These are phyloP conservation scores for Eleginops maclovinus DNA, from an alignment of 2,113 vertebrate species.

Conservation along the genomic window DNA sequence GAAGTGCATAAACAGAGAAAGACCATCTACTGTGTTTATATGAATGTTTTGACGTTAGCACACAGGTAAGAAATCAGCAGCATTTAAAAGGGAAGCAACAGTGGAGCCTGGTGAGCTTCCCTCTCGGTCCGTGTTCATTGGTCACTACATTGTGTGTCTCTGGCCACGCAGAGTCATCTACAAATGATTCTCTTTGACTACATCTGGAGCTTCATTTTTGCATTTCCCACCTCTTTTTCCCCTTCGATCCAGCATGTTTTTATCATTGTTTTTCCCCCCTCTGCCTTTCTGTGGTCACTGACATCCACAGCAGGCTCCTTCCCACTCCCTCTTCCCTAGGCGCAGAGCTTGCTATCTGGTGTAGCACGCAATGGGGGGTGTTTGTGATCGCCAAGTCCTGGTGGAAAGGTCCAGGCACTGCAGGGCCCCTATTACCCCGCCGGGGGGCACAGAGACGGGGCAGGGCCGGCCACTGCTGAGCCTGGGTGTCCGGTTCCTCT, in stretches of 20 bases:
- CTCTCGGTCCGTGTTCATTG: constrained; percentile 15
- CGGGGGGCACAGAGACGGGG: constrained; percentile 76
- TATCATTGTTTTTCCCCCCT: constrained; percentile 17
- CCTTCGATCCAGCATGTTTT: constrained; percentile 56
- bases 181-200: constrained; percentile 42
- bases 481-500: constrained; percentile 79
- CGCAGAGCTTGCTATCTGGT: constrained; percentile 69
- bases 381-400: constrained; percentile 62
- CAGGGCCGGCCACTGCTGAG: constrained; percentile 73
- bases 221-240: constrained; percentile 14
- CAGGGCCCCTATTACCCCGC: constrained; percentile 72
- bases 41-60: constrained; percentile 29
- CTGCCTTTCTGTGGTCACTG: constrained; percentile 69
- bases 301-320: constrained; percentile 77
- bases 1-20: not conserved
- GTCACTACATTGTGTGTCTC: constrained; percentile 23
- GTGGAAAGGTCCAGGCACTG: constrained; percentile 76
- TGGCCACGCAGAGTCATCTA: constrained; percentile 46
- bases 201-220: constrained; percentile 62
- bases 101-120: not conserved
- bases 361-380: constrained; percentile 57
- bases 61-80: constrained; percentile 21
- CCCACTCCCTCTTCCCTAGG: constrained; percentile 72
- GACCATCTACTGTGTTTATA: not conserved
- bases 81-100: constrained; percentile 31